Conservation (phyloP, 2,797 vertebrate genomes). For the Chrysocyon brachyurus region DNA sequence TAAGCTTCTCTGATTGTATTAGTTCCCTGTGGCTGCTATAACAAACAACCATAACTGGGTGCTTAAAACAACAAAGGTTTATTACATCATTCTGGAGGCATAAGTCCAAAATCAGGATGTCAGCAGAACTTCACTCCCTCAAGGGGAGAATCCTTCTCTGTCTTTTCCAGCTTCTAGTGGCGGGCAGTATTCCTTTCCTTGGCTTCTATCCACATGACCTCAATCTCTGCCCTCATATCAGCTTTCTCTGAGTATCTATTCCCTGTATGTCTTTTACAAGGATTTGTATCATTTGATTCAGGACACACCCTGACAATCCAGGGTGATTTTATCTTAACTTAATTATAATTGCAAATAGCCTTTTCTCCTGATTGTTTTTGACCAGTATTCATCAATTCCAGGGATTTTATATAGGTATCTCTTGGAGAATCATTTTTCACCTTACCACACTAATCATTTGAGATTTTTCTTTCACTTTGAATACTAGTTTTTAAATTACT, state of each 20-base stretch:
- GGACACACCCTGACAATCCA: not conserved
- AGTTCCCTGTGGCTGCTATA: not conserved
- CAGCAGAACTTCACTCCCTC: rapidly evolving
- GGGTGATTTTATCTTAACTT: conserved; percentile 13
- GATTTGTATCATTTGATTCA: not conserved
- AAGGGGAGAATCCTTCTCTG: not conserved
- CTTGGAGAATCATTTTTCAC: not conserved
- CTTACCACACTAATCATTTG: not conserved
- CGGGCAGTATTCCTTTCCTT: not conserved
- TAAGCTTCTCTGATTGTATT: not conserved
- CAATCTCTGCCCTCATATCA: not conserved
- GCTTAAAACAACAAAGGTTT: not conserved
- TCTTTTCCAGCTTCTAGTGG: not conserved
- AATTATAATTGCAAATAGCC: not conserved
- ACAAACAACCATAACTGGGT: not conserved
- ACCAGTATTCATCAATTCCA: not conserved
- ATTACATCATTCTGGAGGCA: not conserved
- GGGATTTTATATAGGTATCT: not conserved
- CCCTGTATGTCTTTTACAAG: not conserved
- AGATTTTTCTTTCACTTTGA: conserved; percentile 31
- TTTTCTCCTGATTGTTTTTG: not conserved
- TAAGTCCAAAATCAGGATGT: not conserved
- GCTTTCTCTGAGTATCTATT: not conserved
- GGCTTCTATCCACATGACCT: not conserved
- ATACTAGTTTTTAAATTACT: not conserved